Conservation (phyloP, 2,797 vertebrate genomes). For the Acipenser transmontanus region DNA sequence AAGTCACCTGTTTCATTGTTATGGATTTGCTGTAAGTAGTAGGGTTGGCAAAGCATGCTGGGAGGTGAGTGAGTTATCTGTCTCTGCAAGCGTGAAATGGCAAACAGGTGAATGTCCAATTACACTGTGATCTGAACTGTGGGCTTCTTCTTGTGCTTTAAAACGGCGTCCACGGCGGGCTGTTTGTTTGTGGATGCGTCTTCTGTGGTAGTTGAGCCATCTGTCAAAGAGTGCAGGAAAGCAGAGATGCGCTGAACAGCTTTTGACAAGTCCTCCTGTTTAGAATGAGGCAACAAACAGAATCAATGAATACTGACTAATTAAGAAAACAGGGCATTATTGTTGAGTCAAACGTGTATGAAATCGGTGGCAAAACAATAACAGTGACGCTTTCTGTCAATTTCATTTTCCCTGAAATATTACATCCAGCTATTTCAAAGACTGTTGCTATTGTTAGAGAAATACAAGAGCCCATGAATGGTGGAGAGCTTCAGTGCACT, state of each 20-base stretch:
- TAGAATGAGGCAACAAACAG: conserved; percentile 64
- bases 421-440: background rate
- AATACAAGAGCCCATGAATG: conserved; percentile 63
- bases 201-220: conserved; percentile 51
- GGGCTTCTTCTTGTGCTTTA: conserved; percentile 80
- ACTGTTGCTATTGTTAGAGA: conserved; percentile 18
- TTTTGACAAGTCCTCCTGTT: conserved; percentile 78
- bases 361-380: conserved; percentile 46
- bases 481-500: conserved; percentile 63
- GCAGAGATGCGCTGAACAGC: conserved; percentile 67
- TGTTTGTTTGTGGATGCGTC: conserved; percentile 67
- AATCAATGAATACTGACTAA: conserved; percentile 68
- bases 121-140: conserved; percentile 90
- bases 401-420: conserved; percentile 14
- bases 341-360: conserved; percentile 52
- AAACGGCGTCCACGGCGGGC: conserved; percentile 60
- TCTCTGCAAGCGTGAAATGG: conserved; percentile 79
- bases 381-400: conserved; percentile 26
- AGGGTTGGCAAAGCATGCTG: conserved; percentile 87
- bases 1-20: conserved; percentile 99
- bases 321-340: conserved; percentile 65
- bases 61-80: conserved; percentile 95
- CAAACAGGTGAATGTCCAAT: conserved; percentile 98
- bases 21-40: conserved; percentile 99
- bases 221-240: conserved; percentile 72